Evolutionary conservation across 2,888 invertebrate genomes (phyloP), one percentile per base, ranked within the genome.

Genomic region (Hypomecis atomaria): DNA sequence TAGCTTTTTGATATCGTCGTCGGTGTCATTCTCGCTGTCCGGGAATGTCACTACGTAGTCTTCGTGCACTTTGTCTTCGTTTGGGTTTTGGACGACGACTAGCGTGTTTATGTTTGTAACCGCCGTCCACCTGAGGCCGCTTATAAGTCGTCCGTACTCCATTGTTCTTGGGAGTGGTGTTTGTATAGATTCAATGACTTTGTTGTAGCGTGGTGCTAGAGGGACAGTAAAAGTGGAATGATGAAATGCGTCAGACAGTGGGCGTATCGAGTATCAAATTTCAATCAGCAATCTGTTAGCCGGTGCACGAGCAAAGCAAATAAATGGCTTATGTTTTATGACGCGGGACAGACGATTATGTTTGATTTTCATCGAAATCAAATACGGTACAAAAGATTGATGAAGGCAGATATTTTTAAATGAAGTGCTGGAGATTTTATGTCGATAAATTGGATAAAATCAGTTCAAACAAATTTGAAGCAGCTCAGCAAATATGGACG

Each of bases 201-300:
- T 78, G 75, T 80, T 79, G 80, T 73, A 67, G 70, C 70, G 72
- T 71, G 66, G 69, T 72, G 73, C 72, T 69, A 71, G 58, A 62
- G 66, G 61, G 72, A 75, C 76, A 71, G 73, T 73, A 75, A 74
- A 78, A 72, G 70, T 71, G 61, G 68, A 78, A 75, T 81, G 77
- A 81, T 79, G 73, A 74, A 78, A 81, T 73, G 74, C 76, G 74
- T 74, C 75, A 71, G 66, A 74, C 71, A 80, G 86, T 87, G 90
- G 90, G 90, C 88, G 89, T 87, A 76, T 75, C 66, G 71, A 67
- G 78, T 82, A 83, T 90, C 81, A 69, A 78, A 83, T 90, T 88
- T 81, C 90, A 82, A 79, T 81, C 77, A 77, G 78, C 78, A 75
- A 81, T 86, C 79, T 78, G 78, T 72, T 81, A 71, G 70, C 62